Base-by-base conservation (phyloP, 2,797 vertebrate species). In the Coreius guichenoti region DNA sequence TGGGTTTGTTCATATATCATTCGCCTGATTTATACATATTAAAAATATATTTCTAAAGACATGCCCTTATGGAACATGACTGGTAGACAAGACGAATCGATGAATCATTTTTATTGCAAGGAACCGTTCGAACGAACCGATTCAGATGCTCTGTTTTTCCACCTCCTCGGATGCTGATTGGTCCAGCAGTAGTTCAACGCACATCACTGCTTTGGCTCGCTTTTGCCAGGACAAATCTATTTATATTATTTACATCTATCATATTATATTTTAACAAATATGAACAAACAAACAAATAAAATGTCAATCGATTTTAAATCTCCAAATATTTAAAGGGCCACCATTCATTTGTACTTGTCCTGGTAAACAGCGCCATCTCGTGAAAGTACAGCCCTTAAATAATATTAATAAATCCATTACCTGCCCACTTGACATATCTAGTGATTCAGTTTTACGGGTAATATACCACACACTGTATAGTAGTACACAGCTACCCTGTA, bases 341-440 rank as follows among this genome's bases (percentile, higher is more conserved):
- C 21, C 4, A 5, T 56, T 8, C 0, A n/a, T 17, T n/a, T 14
- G 36, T 4, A 31, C 26, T 65, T 82, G 7, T 36, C 14, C 11
- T 65, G 23, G 2, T 47, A 39, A 33, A 84, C 65, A 39, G 63
- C n/a, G 82, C 74, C 82, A 84, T 56, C 82, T 84, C 21, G 82
- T 45, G 61, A 29, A 74, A 31, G 1, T 39, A 29, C 80, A 39
- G 12, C 26, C 36, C 0, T 9, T 23, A 11, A 31, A 65, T 8
- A 14, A 65, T 13, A 4, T 45, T 7, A 65, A 47, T 12, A 36
- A 33, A 81, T 23, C 9, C 4, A 49, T 47, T 23, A n/a, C 0
- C 1, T 1, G 45, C 2, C 68, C 26, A 51, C 8, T 14, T 31
- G 58, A 26, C 33, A n/a, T 26, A 39, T 8, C 5, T 58, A 36